Evolutionary conservation across 1,140 invertebrate species (phyloP).

Genomic region (Nixonia krombeini): DNA sequence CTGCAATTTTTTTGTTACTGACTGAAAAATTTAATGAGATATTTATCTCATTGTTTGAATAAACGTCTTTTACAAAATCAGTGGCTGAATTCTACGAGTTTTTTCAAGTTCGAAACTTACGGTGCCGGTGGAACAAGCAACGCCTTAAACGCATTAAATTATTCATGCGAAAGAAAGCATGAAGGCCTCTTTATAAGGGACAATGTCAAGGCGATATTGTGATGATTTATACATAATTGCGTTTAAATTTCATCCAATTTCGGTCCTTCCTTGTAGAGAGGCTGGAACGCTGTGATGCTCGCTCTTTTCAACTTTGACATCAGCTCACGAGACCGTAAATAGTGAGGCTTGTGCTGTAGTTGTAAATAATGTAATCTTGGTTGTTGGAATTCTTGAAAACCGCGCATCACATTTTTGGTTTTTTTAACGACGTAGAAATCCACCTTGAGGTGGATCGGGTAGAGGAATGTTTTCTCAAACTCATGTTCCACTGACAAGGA

Average conservation of each 20-base stretch:
- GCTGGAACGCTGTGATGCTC: slow-evolving; percentile 33
- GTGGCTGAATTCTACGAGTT: slow-evolving; percentile 1
- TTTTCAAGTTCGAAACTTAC: neutral
- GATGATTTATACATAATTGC: neutral
- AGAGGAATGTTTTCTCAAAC: slow-evolving; percentile 40
- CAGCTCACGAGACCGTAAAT: slow-evolving; percentile 30
- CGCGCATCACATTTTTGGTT: slow-evolving; percentile 37
- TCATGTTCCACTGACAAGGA: slow-evolving; percentile 22
- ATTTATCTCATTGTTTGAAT: neutral
- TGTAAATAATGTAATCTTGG: slow-evolving; percentile 46
- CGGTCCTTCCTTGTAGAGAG: too few relatives aligned
- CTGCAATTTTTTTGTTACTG: too few relatives aligned
- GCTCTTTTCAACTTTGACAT: slow-evolving; percentile 43
- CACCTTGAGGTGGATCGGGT: slow-evolving; percentile 33
- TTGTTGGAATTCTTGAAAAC: slow-evolving; percentile 36
- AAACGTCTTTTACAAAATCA: neutral
- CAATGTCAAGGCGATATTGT: neutral
- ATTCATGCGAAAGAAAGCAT: too few relatives aligned
- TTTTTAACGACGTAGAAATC: slow-evolving; percentile 47
- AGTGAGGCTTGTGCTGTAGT: slow-evolving; percentile 34
- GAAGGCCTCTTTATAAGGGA: neutral
- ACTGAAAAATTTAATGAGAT: too few relatives aligned
- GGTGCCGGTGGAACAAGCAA: too few relatives aligned
- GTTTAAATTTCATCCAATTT: neutral
- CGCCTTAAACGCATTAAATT: too few relatives aligned